These are phyloP conservation scores for Lochmaea crataegi DNA, from an alignment of 2,888 invertebrate species.

Conservation along the genomic window DNA sequence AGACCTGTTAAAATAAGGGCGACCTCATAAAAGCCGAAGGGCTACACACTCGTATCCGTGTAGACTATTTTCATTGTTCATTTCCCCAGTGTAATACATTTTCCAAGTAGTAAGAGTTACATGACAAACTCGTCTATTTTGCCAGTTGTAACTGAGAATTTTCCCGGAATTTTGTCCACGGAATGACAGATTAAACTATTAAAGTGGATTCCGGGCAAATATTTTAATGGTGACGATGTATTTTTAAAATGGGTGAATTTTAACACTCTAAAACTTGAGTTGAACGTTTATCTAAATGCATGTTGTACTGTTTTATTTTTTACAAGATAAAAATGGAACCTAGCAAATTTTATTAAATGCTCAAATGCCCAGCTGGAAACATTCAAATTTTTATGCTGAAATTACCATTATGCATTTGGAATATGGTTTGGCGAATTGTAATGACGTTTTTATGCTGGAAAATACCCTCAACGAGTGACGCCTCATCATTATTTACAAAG, in stretches of 20 bases:
- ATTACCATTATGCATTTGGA: too few relatives aligned
- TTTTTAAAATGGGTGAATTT: not conserved
- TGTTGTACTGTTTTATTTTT: too few relatives aligned
- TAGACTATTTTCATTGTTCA: conserved; percentile 34
- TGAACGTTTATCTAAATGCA: too few relatives aligned
- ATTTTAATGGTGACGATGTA: not conserved
- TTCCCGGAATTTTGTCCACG: conserved; percentile 14
- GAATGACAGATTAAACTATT: conserved; percentile 27
- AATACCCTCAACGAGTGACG: too few relatives aligned
- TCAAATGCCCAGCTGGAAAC: too few relatives aligned
- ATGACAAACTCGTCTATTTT: conserved; percentile 27
- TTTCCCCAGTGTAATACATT: conserved; percentile 27
- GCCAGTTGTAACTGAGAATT: conserved; percentile 17
- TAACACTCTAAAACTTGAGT: not conserved
- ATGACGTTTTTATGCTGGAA: too few relatives aligned
- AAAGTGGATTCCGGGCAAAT: conserved; percentile 12
- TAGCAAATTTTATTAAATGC: too few relatives aligned
- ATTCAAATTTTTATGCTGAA: too few relatives aligned
- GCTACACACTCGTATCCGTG: conserved; percentile 30
- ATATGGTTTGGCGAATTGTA: too few relatives aligned
- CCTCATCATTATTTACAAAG: too few relatives aligned
- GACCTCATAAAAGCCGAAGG: conserved; percentile 30
- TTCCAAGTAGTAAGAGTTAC: conserved; percentile 27
- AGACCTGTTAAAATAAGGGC: conserved; percentile 33
- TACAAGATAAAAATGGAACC: too few relatives aligned